phyloP scores from a whole-genome alignment of 2,888 invertebrate species.

The Urechis unicinctus region DNA sequence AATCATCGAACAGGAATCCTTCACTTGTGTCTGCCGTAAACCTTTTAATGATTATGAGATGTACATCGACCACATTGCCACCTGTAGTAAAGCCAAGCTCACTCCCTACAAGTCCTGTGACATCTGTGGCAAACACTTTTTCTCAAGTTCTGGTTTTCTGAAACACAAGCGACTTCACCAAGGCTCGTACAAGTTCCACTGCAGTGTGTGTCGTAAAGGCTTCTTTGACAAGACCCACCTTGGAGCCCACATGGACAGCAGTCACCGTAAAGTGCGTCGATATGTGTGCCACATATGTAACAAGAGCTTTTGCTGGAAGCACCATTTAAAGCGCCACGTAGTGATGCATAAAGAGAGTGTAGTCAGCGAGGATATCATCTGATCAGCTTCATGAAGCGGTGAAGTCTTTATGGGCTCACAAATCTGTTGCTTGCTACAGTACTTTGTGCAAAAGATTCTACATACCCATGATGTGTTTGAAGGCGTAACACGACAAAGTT shows the following conservation, averaged over 20 bases:
- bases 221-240: conserved; percentile 21
- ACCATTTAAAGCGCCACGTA: conserved; percentile 23
- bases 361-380: too few relatives aligned
- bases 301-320: conserved; percentile 24
- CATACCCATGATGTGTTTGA: too few relatives aligned
- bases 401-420: too few relatives aligned
- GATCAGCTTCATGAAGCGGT: too few relatives aligned
- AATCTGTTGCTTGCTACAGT: too few relatives aligned
- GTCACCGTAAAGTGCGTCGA: conserved; percentile 20
- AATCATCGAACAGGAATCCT: conserved; percentile 4
- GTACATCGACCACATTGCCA: conserved; percentile 9
- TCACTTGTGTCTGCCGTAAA: conserved; percentile 13
- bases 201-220: conserved; percentile 16
- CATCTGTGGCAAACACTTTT: conserved; percentile 18
- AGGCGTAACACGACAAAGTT: too few relatives aligned
- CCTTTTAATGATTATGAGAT: conserved; percentile 10
- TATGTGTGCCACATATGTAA: conserved; percentile 15
- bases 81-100: conserved; percentile 11
- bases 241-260: conserved; percentile 16
- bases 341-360: too few relatives aligned
- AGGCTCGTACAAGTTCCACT: conserved; percentile 18
- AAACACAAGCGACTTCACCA: conserved; percentile 20
- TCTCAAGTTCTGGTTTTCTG: conserved; percentile 20
- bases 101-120: conserved; percentile 19
- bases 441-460: too few relatives aligned